These are phyloP conservation scores for Papilio demoleus DNA, from an alignment of 2,888 invertebrate species.

Conservation along the genomic window DNA sequence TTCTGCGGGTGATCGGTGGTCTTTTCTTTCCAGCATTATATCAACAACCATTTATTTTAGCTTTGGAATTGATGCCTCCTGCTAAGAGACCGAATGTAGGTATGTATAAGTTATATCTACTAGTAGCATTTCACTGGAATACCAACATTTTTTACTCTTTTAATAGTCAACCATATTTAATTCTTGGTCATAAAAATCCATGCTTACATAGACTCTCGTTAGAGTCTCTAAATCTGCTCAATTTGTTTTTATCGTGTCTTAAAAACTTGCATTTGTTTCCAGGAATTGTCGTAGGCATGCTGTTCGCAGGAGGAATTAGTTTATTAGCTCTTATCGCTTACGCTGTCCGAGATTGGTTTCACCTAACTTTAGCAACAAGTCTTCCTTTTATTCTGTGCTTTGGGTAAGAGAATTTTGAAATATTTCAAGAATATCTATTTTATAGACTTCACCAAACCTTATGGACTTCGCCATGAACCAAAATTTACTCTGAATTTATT, in stretches of 20 bases:
- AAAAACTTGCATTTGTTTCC: constrained; percentile 46
- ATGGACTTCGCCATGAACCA: too few relatives aligned
- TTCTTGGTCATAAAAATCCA: too few relatives aligned
- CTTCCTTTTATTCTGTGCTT: constrained; percentile 84
- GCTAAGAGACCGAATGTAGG: constrained; percentile 85
- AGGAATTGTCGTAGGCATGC: constrained; percentile 86
- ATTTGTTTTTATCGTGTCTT: constrained; percentile 1
- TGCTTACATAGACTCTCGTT: too few relatives aligned
- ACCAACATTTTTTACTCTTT: too few relatives aligned
- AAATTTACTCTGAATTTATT: too few relatives aligned
- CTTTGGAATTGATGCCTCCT: constrained; percentile 87
- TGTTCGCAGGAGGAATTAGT: constrained; percentile 86
- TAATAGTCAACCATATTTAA: too few relatives aligned
- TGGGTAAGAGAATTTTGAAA: too few relatives aligned
- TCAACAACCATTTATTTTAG: constrained; percentile 86
- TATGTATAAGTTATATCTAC: constrained; percentile 43
- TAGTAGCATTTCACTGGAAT: too few relatives aligned
- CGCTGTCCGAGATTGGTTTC: constrained; percentile 84
- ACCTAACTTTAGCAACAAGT: constrained; percentile 85
- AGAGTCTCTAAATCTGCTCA: too few relatives aligned
- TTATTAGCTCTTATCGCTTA: constrained; percentile 85
- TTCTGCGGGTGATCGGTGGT: constrained; percentile 84
- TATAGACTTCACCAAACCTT: too few relatives aligned
- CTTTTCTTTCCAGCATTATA: constrained; percentile 87
- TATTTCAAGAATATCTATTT: too few relatives aligned